Percentiles rank a stretch among this genome's conserved stretches.
Conservation (phyloP, 2,888 invertebrate species). For the Drosophila vallismaia region DNA sequence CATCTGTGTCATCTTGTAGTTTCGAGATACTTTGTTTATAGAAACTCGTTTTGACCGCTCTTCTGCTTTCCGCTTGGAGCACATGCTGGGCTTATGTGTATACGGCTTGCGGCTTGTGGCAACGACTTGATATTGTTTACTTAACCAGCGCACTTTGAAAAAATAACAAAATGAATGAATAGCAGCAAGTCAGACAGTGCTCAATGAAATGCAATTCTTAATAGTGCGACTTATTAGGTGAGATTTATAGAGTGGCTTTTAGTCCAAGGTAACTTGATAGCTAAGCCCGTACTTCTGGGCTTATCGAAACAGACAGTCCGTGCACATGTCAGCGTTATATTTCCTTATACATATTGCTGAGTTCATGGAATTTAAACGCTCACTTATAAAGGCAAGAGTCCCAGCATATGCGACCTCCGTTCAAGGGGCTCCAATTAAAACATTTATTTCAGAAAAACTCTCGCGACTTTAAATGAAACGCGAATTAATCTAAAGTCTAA, state of each 20-base stretch:
- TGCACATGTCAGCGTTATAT: conserved; percentile 24
- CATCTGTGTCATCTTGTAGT: conserved; percentile 9
- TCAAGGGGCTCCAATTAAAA: background rate
- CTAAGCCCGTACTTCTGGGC: conserved; percentile 22
- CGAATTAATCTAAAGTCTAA: conserved; percentile 15
- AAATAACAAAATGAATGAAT: background rate
- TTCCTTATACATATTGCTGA: conserved; percentile 24
- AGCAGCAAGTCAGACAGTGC: background rate
- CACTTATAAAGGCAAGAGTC: conserved; percentile 7
- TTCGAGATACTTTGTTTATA: conserved; percentile 35
- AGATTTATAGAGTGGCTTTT: conserved; percentile 14
- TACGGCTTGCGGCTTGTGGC: conserved; percentile 17
- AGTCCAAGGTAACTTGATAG: conserved; percentile 26
- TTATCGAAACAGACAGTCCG: conserved; percentile 14
- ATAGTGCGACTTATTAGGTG: background rate
- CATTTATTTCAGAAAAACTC: conserved; percentile 12
- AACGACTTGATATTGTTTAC: background rate
- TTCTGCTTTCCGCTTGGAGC: conserved; percentile 9
- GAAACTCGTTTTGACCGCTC: conserved; percentile 37
- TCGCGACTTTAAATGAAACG: background rate
- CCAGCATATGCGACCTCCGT: background rate
- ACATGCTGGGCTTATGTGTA: conserved; percentile 19
- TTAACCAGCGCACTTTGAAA: background rate
- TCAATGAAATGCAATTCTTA: background rate
- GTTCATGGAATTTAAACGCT: conserved; percentile 24